A percentile compares a stretch with the other conserved stretches of the same genome.
Evolutionary conservation across 1,140 invertebrate genomes (phyloP).

Genomic region (Brachionus manjavacas): DNA sequence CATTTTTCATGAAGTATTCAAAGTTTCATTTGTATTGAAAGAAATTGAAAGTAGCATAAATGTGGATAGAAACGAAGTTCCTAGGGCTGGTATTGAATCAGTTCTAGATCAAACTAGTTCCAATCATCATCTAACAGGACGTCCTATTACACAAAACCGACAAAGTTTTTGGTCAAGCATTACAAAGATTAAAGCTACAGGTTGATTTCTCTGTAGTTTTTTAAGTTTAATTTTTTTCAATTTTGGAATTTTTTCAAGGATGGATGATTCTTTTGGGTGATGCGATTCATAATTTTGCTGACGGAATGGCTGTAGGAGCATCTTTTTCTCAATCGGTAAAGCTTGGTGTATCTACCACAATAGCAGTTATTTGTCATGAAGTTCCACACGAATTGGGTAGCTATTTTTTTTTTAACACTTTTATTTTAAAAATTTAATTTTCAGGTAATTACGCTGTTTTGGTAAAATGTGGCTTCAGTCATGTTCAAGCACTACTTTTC

Average conservation of each 20-base stretch:
- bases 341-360: conserved; percentile 55
- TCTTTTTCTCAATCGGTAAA: conserved; percentile 53
- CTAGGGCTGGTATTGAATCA: not conserved
- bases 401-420: not conserved
- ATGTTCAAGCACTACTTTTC: conserved; percentile 27
- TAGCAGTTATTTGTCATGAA: conserved; percentile 60
- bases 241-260: conserved; percentile 45
- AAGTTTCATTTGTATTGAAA: not conserved
- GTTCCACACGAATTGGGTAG: conserved; percentile 61
- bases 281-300: conserved; percentile 60
- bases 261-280: conserved; percentile 59
- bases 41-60: not conserved
- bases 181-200: conserved; percentile 28
- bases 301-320: conserved; percentile 60
- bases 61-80: not conserved
- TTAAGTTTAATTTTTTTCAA: not conserved
- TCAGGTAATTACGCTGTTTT: conserved; percentile 43
- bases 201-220: not conserved
- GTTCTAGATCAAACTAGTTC: not conserved
- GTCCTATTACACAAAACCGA: not conserved
- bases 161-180: not conserved
- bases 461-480: conserved; percentile 37
- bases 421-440: not conserved
- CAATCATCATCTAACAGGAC: not conserved
- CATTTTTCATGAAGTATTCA: not conserved